Base-by-base conservation (phyloP, 2,113 vertebrate species). In the Pyxicephalus adspersus region DNA sequence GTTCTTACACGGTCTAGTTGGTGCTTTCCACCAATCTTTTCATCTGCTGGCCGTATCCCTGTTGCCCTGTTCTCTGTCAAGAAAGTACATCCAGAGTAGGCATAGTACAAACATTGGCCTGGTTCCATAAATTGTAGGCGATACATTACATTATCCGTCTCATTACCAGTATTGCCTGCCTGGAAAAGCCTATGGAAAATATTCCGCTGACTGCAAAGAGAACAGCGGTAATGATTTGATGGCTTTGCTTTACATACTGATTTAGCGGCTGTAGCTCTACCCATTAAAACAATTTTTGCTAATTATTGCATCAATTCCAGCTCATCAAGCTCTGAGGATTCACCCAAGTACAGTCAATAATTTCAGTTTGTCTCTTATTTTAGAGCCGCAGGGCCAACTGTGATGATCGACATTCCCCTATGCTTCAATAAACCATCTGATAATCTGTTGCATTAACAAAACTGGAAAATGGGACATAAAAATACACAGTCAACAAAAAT, bases 221-320 rank as follows among this genome's bases (percentile, higher is more conserved):
- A 55, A 19, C 18, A 8, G 68, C 51, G 18, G 51, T 15, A 54
- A 45, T 45, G 38, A 54, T 54, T 54, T 5, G 6, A 28, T 23
- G 67, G 67, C 50, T 28, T 26, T 19, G 11, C 55, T 13, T 73
- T 22, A 5, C 54, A 22, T 57, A 19, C 28, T 3, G 26, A 13
- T 20, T 38, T 34, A 45, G 61, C 57, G 18, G n/a, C 34, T 45
- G 13, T 50, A 61, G 72, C 38, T 60, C 61, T 63, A 25, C 55
- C 57, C 29, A 75, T 61, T 75, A 63, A 61, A 45, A 20, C 25
- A 60, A 75, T 75, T 60, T 57, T n/a, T 23, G 17, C 31, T 75
- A 75, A 75, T 75, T 75, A 75, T 63, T 60, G 34, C 72, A 75
- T 75, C 55, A 75, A 75, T 75, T 75, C 57, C 57, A 61, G 57